Base-by-base conservation (phyloP, 2,797 vertebrate genomes). In the Amniataba percoides region DNA sequence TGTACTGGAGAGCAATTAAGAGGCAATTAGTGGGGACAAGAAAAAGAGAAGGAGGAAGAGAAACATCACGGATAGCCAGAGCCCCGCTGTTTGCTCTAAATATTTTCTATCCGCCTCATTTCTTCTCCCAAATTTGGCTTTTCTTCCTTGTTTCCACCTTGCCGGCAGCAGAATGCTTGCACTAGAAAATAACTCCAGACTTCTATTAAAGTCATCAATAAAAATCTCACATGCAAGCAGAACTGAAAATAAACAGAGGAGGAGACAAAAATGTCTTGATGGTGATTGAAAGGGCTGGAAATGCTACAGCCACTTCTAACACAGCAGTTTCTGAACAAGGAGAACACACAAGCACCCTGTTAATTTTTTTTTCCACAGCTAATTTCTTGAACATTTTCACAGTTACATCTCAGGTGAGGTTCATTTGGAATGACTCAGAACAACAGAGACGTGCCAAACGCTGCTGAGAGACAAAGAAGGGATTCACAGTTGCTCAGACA, bases 131-230 rank as follows among this genome's bases (percentile, higher is more conserved):
- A 56, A 78, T 81, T 82, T 90, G 89, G 77, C 78, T 18, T 40
- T 52, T 42, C 43, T 21, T 57, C 25, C 62, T 69, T 18, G 77
- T 77, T 84, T 82, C 88, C 71, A 83, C 81, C 73, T 74, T 36
- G 70, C 76, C 49, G 19, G 59, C 84, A 80, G 74, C 75, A 57
- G 57, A 18, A 7, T 40, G 25, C 31, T 83, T n/a, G 51, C 31
- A 62, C 66, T 73, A 73, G 77, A 83, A 81, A 84, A 77, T 34
- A 88, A 77, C 64, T 71, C 63, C 74, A 73, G 73, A 84, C 80
- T 73, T 86, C 80, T 85, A 86, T 84, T 88, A 85, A 87, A 86
- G 83, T 86, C 86, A 91, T 92, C 80, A 88, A 88, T 93, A 89
- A 89, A 89, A 88, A 76, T 85, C 82, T 87, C 87, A 84, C 89